Percentiles rank a stretch among this genome's conserved stretches.
Evolutionary conservation across 2,113 vertebrate species (phyloP).

Genomic region (Scomber japonicus): DNA sequence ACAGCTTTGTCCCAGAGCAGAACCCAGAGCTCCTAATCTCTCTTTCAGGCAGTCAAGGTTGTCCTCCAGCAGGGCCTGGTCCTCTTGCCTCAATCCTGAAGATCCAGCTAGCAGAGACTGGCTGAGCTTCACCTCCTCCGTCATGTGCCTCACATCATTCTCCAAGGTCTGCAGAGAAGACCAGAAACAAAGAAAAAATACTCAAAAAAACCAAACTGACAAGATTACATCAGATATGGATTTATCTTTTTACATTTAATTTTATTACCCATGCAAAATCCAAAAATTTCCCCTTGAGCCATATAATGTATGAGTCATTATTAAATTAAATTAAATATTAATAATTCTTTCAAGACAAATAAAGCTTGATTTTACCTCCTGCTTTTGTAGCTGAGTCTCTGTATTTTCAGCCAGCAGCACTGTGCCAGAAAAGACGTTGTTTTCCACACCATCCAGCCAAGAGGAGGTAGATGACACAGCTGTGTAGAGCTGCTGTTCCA

Average conservation of each 20-base stretch:
- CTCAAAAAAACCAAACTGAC: neutral
- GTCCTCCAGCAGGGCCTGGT: slow-evolving; percentile 88
- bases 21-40: slow-evolving; percentile 88
- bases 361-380: slow-evolving; percentile 84
- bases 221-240: neutral
- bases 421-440: slow-evolving; percentile 86
- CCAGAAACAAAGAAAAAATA: neutral
- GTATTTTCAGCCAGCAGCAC: slow-evolving; percentile 87
- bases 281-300: no score
- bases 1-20: slow-evolving; percentile 87
- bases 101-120: slow-evolving; percentile 85
- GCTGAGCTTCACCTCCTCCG: slow-evolving; percentile 90
- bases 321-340: no score
- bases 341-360: neutral
- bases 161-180: slow-evolving; percentile 85
- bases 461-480: slow-evolving; percentile 88
- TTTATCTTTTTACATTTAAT: neutral
- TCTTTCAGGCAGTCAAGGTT: slow-evolving; percentile 89
- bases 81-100: slow-evolving; percentile 84
- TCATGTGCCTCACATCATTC: slow-evolving; percentile 90
- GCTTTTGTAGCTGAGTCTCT: slow-evolving; percentile 87
- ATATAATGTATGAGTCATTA: no score
- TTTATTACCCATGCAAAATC: no score
- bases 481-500: slow-evolving; percentile 90
- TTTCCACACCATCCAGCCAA: slow-evolving; percentile 93